A percentile compares a stretch with the other conserved stretches of the same genome.
phyloP scores from a whole-genome alignment of 1,140 invertebrate species.

The Diachasma alloeum region DNA sequence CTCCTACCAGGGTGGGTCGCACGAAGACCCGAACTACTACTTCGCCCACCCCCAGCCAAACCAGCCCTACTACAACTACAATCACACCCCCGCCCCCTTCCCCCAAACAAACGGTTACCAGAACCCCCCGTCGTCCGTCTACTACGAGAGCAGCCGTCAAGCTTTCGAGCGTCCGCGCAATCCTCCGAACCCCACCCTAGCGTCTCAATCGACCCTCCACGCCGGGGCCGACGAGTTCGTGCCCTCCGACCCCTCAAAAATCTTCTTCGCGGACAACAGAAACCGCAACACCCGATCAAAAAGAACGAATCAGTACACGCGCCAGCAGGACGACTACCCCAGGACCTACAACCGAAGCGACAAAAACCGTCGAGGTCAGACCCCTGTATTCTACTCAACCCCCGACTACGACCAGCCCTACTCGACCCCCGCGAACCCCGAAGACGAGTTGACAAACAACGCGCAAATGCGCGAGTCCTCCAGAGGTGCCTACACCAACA shows the following conservation, averaged over 20 bases:
- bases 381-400: background rate
- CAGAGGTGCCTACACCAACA: slow-evolving; percentile 10
- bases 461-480: background rate
- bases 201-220: slow-evolving; percentile 46
- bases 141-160: slow-evolving; percentile 26
- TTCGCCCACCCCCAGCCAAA: slow-evolving; percentile 35
- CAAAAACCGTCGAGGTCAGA: background rate
- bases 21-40: slow-evolving; percentile 47
- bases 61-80: slow-evolving; percentile 12
- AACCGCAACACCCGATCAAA: slow-evolving; percentile 37
- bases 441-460: slow-evolving; percentile 13
- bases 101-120: slow-evolving; percentile 24
- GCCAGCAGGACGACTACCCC: slow-evolving; percentile 12
- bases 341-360: background rate
- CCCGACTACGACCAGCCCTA: background rate
- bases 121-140: background rate
- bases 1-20: slow-evolving; percentile 46
- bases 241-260: slow-evolving; percentile 33
- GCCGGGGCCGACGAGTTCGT: slow-evolving; percentile 49
- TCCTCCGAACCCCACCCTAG: slow-evolving; percentile 6
- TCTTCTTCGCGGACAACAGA: slow-evolving; percentile 38
- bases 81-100: background rate
- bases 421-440: background rate
- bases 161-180: background rate
- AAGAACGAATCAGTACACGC: slow-evolving; percentile 27